Percentiles rank a stretch among this genome's conserved stretches.
phyloP scores from a whole-genome alignment of 1,140 invertebrate genomes.

The Steinernema khuongi region DNA sequence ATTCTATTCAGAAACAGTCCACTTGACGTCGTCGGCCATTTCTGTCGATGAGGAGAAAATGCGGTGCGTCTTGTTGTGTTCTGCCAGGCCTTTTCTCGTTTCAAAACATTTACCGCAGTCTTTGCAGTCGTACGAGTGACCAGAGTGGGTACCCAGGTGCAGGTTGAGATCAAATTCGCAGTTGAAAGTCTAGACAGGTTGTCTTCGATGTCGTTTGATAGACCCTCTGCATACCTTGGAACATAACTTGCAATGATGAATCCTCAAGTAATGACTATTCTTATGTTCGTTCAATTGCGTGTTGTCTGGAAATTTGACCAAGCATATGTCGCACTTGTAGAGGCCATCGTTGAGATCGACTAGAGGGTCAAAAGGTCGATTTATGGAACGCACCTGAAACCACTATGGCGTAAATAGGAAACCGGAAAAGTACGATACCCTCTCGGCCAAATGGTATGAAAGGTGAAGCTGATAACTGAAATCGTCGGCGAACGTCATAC shows the following conservation, averaged over 20 bases:
- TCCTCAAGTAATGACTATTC: slow-evolving; percentile 40
- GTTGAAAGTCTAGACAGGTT: slow-evolving; percentile 36
- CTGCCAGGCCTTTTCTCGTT: slow-evolving; percentile 42
- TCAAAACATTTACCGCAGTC: slow-evolving; percentile 49
- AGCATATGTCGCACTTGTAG: not conserved
- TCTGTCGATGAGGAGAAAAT: slow-evolving; percentile 11
- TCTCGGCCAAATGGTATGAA: slow-evolving; percentile 23
- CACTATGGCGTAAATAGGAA: not conserved
- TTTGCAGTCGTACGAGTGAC: slow-evolving; percentile 46
- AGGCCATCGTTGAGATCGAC: not conserved
- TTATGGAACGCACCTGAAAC: not conserved
- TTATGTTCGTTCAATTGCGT: slow-evolving; percentile 34
- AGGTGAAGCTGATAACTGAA: slow-evolving; percentile 35
- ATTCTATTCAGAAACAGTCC: not conserved
- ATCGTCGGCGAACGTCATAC: slow-evolving; percentile 45
- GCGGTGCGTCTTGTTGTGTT: slow-evolving; percentile 44
- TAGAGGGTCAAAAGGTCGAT: not conserved
- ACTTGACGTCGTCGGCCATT: not conserved
- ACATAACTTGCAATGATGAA: slow-evolving; percentile 38
- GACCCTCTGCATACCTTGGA: slow-evolving; percentile 31
- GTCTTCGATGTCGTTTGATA: no score
- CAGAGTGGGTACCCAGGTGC: slow-evolving; percentile 47
- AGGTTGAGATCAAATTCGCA: slow-evolving; percentile 47
- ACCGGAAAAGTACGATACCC: slow-evolving; percentile 17
- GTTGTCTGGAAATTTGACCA: not conserved